phyloP scores from a whole-genome alignment of 2,113 vertebrate genomes.

The Amphiprion percula region DNA sequence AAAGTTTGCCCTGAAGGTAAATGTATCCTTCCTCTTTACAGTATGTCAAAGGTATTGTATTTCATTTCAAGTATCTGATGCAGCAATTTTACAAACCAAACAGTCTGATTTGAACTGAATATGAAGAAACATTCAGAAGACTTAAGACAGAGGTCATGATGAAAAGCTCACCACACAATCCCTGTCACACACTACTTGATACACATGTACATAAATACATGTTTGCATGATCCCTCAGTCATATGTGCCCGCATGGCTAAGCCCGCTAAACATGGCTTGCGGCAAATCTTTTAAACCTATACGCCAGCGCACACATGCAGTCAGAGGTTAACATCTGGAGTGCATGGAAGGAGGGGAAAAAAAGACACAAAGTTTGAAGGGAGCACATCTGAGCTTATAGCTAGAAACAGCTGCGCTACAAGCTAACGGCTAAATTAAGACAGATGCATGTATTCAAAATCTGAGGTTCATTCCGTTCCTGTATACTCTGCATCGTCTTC shows the following conservation, averaged over 20 bases:
- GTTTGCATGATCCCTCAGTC: constrained; percentile 55
- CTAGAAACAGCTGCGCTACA: no score
- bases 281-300: constrained; percentile 67
- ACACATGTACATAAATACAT: constrained; percentile 28
- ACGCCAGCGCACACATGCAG: neutral
- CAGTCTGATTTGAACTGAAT: no score
- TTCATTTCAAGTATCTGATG: no score
- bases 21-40: neutral
- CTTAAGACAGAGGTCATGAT: no score
- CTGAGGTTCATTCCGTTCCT: neutral
- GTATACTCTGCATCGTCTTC: no score
- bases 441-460: no score
- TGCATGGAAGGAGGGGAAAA: neutral
- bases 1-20: neutral
- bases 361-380: neutral
- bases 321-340: constrained; percentile 55
- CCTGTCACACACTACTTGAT: neutral
- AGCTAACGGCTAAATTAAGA: neutral
- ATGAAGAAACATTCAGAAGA: no score
- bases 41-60: no score
- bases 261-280: constrained; percentile 48
- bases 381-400: neutral
- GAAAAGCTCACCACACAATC: neutral
- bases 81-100: no score
- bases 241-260: constrained; percentile 40